Percentiles rank a stretch among this genome's conserved stretches.
phyloP scores from a whole-genome alignment of 2,113 vertebrate species.

The Eidolon helvum region DNA sequence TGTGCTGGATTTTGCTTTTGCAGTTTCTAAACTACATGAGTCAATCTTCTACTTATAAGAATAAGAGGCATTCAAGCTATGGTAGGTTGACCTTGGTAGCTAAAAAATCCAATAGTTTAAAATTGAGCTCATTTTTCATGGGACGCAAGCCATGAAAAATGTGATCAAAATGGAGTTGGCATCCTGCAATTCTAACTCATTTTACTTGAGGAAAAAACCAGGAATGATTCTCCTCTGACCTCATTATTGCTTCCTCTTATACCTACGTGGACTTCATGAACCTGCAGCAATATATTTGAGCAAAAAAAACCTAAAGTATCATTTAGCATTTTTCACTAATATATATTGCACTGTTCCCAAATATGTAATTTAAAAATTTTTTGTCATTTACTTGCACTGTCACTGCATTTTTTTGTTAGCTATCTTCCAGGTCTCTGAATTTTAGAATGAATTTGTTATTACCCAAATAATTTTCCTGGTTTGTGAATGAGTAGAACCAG shows the following conservation, averaged over 20 bases:
- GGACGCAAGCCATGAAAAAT: slow-evolving; percentile 54
- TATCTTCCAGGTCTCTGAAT: neutral
- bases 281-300: neutral
- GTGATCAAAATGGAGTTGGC: slow-evolving; percentile 50
- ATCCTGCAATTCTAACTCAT: slow-evolving; percentile 48
- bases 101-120: slow-evolving; percentile 63
- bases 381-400: neutral
- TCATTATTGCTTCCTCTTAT: slow-evolving; percentile 17
- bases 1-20: slow-evolving; percentile 11
- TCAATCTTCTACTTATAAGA: slow-evolving; percentile 45
- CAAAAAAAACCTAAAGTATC: neutral
- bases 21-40: slow-evolving; percentile 28
- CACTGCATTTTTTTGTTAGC: neutral
- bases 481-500: neutral
- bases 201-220: slow-evolving; percentile 35
- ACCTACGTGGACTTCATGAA: neutral
- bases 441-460: neutral
- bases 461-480: neutral
- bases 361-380: neutral
- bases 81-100: slow-evolving; percentile 20
- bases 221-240: neutral
- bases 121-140: slow-evolving; percentile 67
- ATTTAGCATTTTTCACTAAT: neutral
- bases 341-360: neutral
- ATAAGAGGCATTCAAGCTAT: slow-evolving; percentile 45